Base-by-base conservation (phyloP, 2,797 vertebrate species). In the Varecia variegata region DNA sequence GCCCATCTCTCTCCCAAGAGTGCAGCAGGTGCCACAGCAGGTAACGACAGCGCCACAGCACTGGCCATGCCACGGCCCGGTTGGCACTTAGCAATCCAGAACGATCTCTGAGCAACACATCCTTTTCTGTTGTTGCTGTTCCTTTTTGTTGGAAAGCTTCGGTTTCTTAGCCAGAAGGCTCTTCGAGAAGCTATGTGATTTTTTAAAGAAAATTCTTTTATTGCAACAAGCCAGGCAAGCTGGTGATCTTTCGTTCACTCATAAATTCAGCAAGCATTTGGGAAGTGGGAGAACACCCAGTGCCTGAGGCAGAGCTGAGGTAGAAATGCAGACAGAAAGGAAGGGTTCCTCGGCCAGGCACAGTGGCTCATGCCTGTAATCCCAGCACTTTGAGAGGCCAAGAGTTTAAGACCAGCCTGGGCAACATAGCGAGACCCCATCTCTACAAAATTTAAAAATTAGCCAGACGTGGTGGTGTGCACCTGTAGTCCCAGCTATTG, bases 21-120 rank as follows among this genome's bases (percentile, higher is more conserved):
- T 99, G 43, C 99, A 99, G 98, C 99, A 99, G 98, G 99, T 99
- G 95, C 98, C 99, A 96, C 99, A 99, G 98, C 99, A 99, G 99
- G 99, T 99, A 99, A 99, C 67, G 23, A 7, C 7, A 18, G 45
- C 38, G 20, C 71, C 56, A 2, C 15, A 79, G 58, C 71, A 25
- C 84, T 11, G 30, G 32, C 7, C 25, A 4, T 2, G 38, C 50
- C n/a, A 1, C 67, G 7, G 8, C 2, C 0, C 1, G 0, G 2
- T 32, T 6, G 14, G 15, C 50, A 10, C 10, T 67, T 1, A 17
- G 81, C 1, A 5, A n/a, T 17, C 4, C 0, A 12, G 65, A 18
- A 12, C 17, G 30, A 3, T 71, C 15, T 52, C 60, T 27, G 50
- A 25, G 7, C 0, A 0, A 10, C 2, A 20, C 25, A 2, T 80